phyloP scores from a whole-genome alignment of 2,888 invertebrate species.

The Metellina segmentata region DNA sequence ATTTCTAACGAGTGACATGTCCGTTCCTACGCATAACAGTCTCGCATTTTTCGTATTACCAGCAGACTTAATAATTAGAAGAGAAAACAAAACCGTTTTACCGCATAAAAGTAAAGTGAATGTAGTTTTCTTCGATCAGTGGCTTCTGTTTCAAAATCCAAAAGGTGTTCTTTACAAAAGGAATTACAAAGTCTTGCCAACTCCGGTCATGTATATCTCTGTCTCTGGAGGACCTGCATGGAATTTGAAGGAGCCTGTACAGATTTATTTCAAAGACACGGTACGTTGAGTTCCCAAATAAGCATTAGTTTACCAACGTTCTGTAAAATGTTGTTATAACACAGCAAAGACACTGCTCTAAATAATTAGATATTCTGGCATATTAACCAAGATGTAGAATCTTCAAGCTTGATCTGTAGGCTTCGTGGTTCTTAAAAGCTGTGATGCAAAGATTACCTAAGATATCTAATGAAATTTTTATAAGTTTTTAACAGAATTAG shows the following conservation, averaged over 20 bases:
- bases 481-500: too few species aligned
- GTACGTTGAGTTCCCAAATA: conserved; percentile 8
- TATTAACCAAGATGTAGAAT: too few species aligned
- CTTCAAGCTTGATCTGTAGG: too few species aligned
- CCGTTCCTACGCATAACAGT: neutral
- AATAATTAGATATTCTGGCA: neutral
- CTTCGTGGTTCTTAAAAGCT: too few species aligned
- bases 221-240: conserved; percentile 68
- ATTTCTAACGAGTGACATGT: conserved; percentile 3
- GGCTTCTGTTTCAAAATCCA: conserved; percentile 58
- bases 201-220: conserved; percentile 53
- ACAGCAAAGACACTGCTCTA: neutral
- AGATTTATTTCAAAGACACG: conserved; percentile 62
- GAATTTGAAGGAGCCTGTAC: conserved; percentile 48
- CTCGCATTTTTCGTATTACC: conserved; percentile 61
- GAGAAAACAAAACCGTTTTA: conserved; percentile 25
- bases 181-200: conserved; percentile 37
- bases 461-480: too few species aligned
- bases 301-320: neutral
- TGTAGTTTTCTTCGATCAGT: conserved; percentile 59
- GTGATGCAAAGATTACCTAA: too few species aligned
- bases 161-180: conserved; percentile 32
- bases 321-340: neutral
- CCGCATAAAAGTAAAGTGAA: conserved; percentile 36
- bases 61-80: conserved; percentile 25